Percentiles rank a stretch among this genome's conserved stretches.
Evolutionary conservation across 2,888 invertebrate genomes (phyloP).

Genomic region (Nomada fabriciana): DNA sequence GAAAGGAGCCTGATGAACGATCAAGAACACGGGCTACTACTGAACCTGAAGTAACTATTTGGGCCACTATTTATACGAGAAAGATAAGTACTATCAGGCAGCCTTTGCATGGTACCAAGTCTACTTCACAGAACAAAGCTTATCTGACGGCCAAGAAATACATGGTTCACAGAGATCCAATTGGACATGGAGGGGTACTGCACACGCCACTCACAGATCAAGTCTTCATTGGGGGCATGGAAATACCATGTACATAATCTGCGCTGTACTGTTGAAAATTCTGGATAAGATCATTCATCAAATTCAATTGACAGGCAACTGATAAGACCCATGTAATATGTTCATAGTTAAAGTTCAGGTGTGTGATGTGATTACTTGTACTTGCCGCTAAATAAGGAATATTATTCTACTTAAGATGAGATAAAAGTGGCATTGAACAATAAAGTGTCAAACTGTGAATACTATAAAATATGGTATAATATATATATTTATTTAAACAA

Average conservation of each 20-base stretch:
- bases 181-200: slow-evolving; percentile 67
- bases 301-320: slow-evolving; percentile 32
- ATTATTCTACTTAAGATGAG: background rate
- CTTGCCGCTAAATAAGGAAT: background rate
- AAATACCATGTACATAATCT: slow-evolving; percentile 58
- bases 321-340: slow-evolving; percentile 36
- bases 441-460: background rate
- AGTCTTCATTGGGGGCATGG: slow-evolving; percentile 66
- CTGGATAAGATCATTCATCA: slow-evolving; percentile 49
- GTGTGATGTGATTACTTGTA: background rate
- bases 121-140: slow-evolving; percentile 71
- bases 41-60: slow-evolving; percentile 78
- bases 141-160: slow-evolving; percentile 78
- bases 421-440: background rate
- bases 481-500: background rate
- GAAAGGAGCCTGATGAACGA: slow-evolving; percentile 24
- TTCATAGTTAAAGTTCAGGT: slow-evolving; percentile 15
- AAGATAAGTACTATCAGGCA: slow-evolving; percentile 82
- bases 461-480: background rate
- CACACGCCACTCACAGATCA: slow-evolving; percentile 70
- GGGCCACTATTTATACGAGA: slow-evolving; percentile 80
- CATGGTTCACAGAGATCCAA: slow-evolving; percentile 76
- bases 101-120: slow-evolving; percentile 75
- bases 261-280: slow-evolving; percentile 32
- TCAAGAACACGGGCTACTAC: slow-evolving; percentile 71